Evolutionary conservation across 2,113 vertebrate genomes (phyloP).

Genomic region (Pangasianodon hypophthalmus): DNA sequence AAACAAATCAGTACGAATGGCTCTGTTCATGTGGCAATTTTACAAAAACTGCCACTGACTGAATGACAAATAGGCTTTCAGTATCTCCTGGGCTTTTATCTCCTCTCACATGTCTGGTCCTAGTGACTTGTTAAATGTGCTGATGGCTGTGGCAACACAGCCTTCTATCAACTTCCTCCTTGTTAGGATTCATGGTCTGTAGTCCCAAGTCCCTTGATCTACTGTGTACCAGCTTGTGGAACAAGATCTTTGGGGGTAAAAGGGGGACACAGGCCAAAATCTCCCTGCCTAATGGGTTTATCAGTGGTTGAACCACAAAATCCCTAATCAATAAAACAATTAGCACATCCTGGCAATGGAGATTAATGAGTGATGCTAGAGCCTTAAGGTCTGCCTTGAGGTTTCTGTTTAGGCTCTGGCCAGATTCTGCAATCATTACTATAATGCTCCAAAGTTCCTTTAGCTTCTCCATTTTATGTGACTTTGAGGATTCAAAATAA

Average conservation of each 20-base stretch:
- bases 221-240: slow-evolving; percentile 40
- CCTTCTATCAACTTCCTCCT: slow-evolving; percentile 44
- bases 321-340: slow-evolving; percentile 75
- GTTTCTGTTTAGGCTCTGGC: slow-evolving; percentile 54
- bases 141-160: slow-evolving; percentile 54
- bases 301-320: slow-evolving; percentile 65
- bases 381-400: slow-evolving; percentile 50
- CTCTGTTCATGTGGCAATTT: neutral
- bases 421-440: slow-evolving; percentile 19
- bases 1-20: neutral
- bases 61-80: slow-evolving; percentile 49
- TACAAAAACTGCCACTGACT: slow-evolving; percentile 15
- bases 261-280: slow-evolving; percentile 43
- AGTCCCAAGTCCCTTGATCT: slow-evolving; percentile 23
- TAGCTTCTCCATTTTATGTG: neutral
- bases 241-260: slow-evolving; percentile 27
- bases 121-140: slow-evolving; percentile 26
- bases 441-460: neutral
- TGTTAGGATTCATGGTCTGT: slow-evolving; percentile 51
- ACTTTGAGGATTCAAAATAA: neutral
- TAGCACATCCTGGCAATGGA: slow-evolving; percentile 64
- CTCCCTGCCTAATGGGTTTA: slow-evolving; percentile 68
- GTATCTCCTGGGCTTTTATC: slow-evolving; percentile 40
- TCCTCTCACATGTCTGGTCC: slow-evolving; percentile 26
- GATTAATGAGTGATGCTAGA: slow-evolving; percentile 63